Percentiles rank a stretch among this genome's conserved stretches.
phyloP scores from a whole-genome alignment of 2,888 invertebrate species.

The Creontiades dilutus region DNA sequence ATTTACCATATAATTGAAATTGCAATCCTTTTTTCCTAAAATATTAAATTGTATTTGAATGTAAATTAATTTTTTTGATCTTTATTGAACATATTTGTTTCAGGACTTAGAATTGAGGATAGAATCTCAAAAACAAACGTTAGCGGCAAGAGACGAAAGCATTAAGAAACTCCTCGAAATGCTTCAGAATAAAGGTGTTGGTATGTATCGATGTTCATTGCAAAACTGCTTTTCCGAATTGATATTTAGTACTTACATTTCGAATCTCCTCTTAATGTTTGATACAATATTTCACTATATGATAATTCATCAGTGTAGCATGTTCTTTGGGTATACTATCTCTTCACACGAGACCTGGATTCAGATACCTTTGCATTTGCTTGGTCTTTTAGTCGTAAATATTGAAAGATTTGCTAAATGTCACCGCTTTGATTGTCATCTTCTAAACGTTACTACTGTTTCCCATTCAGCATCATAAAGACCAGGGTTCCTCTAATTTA shows the following conservation, averaged over 20 bases:
- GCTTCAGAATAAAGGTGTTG: constrained; percentile 98
- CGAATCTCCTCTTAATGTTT: constrained; percentile 5
- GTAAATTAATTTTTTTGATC: too few relatives aligned
- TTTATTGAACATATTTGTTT: constrained; percentile 75
- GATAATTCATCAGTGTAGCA: constrained; percentile 40
- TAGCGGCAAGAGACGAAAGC: constrained; percentile 97
- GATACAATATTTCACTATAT: background rate
- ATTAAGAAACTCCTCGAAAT: constrained; percentile 99
- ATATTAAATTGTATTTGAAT: too few relatives aligned
- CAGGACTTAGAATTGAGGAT: constrained; percentile 97
- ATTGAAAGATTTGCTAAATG: constrained; percentile 51
- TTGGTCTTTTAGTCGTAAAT: constrained; percentile 39
- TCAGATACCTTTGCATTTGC: constrained; percentile 29
- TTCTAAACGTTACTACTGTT: constrained; percentile 35
- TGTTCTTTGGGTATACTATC: constrained; percentile 44
- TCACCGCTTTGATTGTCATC: constrained; percentile 54
- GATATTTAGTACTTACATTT: background rate
- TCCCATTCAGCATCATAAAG: background rate
- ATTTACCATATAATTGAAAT: too few relatives aligned
- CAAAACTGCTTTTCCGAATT: background rate
- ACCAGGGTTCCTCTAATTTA: too few relatives aligned
- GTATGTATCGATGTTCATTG: constrained; percentile 81
- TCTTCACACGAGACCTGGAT: constrained; percentile 34
- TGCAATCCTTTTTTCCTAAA: too few relatives aligned
- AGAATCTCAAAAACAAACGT: constrained; percentile 98